phyloP scores from a whole-genome alignment of 2,888 invertebrate genomes.

The Luperina nickerlii region DNA sequence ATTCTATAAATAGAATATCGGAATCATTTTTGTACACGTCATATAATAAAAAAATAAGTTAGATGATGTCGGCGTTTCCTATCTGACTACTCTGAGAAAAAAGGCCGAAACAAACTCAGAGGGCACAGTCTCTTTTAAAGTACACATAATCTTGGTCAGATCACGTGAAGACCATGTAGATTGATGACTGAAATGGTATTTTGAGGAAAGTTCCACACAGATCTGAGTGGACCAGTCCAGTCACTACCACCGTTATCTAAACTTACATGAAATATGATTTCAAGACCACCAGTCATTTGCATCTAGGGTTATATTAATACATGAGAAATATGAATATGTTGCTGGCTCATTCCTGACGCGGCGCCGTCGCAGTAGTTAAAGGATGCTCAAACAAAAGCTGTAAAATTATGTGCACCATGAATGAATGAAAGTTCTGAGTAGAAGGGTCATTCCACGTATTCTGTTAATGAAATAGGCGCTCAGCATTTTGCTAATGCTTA shows the following conservation, averaged over 20 bases:
- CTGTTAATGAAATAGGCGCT: slow-evolving; percentile 22
- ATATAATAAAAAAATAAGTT: not conserved
- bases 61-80: not conserved
- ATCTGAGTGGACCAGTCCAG: not conserved
- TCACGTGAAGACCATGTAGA: not conserved
- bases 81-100: not conserved
- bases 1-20: not conserved
- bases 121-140: not conserved
- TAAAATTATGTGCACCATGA: slow-evolving; percentile 33
- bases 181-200: not conserved
- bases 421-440: slow-evolving; percentile 33
- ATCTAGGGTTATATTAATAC: not conserved
- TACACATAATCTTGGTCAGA: not conserved
- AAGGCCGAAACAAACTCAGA: not conserved
- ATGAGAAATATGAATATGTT: slow-evolving; percentile 1
- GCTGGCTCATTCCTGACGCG: not conserved
- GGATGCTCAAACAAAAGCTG: slow-evolving; percentile 35
- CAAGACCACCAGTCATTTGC: not conserved
- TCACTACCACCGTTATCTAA: not conserved
- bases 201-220: not conserved
- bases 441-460: slow-evolving; percentile 28
- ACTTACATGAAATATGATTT: not conserved
- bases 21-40: not conserved
- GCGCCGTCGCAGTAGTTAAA: slow-evolving; percentile 3
- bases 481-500: slow-evolving; percentile 7